These are phyloP conservation scores for Bombylius discolor DNA, from an alignment of 2,888 invertebrate genomes.

Conservation along the genomic window DNA sequence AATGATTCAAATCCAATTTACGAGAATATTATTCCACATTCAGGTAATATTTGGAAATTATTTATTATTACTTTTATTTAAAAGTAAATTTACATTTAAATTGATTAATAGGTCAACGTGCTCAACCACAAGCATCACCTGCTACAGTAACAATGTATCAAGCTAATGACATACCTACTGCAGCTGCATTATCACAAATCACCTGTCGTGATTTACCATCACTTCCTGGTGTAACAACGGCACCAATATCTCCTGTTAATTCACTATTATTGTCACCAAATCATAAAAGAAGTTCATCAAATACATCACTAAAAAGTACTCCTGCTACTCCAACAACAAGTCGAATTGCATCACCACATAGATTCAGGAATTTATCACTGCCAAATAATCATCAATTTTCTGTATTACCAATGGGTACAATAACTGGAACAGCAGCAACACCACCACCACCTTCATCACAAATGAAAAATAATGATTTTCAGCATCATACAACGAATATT, in stretches of 20 bases:
- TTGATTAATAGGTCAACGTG: constrained; percentile 30
- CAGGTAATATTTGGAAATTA: constrained; percentile 18
- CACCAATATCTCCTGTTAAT: not conserved
- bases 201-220: not conserved
- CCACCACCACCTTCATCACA: too few relatives aligned
- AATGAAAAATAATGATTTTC: constrained; percentile 3
- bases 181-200: not conserved
- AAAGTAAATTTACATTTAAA: not conserved
- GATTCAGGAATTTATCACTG: constrained; percentile 33
- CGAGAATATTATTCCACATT: constrained; percentile 48
- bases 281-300: constrained; percentile 29
- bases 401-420: not conserved
- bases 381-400: constrained; percentile 24
- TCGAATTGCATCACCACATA: constrained; percentile 22
- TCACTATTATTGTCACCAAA: not conserved
- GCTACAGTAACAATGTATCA: constrained; percentile 33
- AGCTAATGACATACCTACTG: constrained; percentile 19
- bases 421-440: not conserved
- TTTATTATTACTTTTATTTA: too few relatives aligned
- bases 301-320: constrained; percentile 21
- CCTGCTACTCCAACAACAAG: constrained; percentile 6
- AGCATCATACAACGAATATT: not conserved
- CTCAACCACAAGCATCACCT: constrained; percentile 36
- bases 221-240: not conserved
- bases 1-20: constrained; percentile 46